Evolutionary conservation across 2,113 vertebrate species (phyloP).

Genomic region (Emydocephalus ijimae): DNA sequence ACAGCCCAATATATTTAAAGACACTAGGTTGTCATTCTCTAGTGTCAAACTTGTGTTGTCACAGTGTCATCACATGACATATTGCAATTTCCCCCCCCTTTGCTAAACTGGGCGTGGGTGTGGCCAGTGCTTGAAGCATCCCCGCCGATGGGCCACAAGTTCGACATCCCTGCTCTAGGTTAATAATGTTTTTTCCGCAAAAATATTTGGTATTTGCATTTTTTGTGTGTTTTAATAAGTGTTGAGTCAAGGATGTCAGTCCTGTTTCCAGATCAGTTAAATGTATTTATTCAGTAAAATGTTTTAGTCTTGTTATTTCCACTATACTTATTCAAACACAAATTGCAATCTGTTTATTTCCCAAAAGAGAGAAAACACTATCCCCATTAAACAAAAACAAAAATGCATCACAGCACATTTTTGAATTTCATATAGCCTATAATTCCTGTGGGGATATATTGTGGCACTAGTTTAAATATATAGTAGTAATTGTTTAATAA

Average conservation of each 20-base stretch:
- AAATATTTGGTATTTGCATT: background rate
- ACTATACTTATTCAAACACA: background rate
- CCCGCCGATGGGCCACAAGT: no score
- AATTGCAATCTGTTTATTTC: background rate
- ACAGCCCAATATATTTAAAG: background rate
- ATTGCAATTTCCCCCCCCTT: no score
- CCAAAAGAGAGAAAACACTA: background rate
- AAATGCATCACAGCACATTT: background rate
- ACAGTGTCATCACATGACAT: no score
- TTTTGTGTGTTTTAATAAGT: background rate
- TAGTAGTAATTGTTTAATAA: constrained; percentile 17
- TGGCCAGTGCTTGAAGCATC: no score
- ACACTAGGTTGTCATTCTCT: background rate
- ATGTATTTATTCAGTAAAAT: background rate
- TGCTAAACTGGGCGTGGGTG: no score
- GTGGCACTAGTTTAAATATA: background rate
- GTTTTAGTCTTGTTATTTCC: background rate
- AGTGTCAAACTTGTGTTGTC: no score
- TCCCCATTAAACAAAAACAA: background rate
- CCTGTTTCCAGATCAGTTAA: background rate
- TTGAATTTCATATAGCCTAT: background rate
- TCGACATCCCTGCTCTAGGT: background rate
- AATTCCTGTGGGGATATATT: constrained; percentile 6
- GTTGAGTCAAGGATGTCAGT: background rate
- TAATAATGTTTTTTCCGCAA: background rate